Percentiles rank a stretch among this genome's conserved stretches.
phyloP scores from a whole-genome alignment of 1,140 invertebrate species.

The Drosophila arawakana region DNA sequence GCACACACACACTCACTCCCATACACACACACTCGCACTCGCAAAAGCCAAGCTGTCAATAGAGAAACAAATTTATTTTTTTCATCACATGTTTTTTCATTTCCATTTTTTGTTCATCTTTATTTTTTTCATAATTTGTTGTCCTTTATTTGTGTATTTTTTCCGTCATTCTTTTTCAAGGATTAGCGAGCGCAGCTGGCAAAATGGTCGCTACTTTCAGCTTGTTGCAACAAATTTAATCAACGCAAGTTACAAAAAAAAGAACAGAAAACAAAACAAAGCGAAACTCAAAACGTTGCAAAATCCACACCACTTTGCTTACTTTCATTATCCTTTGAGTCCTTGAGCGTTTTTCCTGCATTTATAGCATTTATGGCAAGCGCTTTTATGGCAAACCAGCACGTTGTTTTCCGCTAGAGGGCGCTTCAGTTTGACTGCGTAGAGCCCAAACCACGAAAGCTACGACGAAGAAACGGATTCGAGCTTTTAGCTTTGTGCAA shows the following conservation, averaged over 20 bases:
- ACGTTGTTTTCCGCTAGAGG: slow-evolving; percentile 25
- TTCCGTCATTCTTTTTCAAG: slow-evolving; percentile 5
- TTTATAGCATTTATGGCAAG: slow-evolving; percentile 51
- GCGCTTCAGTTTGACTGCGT: slow-evolving; percentile 5
- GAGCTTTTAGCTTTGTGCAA: too few species aligned
- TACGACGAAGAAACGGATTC: too few species aligned
- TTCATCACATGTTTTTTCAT: neutral
- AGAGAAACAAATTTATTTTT: neutral
- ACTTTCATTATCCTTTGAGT: slow-evolving; percentile 12
- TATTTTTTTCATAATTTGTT: neutral
- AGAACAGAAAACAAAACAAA: neutral
- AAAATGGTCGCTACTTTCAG: slow-evolving; percentile 23
- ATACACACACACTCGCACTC: neutral
- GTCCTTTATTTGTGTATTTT: neutral
- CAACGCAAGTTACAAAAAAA: slow-evolving; percentile 6
- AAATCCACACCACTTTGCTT: neutral
- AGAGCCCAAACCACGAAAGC: too few species aligned
- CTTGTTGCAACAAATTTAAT: slow-evolving; percentile 24
- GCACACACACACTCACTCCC: neutral
- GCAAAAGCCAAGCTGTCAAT: slow-evolving; percentile 11
- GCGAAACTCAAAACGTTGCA: neutral
- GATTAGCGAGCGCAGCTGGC: slow-evolving; percentile 26
- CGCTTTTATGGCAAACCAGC: slow-evolving; percentile 43
- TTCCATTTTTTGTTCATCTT: neutral
- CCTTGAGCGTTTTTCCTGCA: neutral